Evolutionary conservation across 1,140 invertebrate genomes (phyloP).

Genomic region (Riptortus pedestris): DNA sequence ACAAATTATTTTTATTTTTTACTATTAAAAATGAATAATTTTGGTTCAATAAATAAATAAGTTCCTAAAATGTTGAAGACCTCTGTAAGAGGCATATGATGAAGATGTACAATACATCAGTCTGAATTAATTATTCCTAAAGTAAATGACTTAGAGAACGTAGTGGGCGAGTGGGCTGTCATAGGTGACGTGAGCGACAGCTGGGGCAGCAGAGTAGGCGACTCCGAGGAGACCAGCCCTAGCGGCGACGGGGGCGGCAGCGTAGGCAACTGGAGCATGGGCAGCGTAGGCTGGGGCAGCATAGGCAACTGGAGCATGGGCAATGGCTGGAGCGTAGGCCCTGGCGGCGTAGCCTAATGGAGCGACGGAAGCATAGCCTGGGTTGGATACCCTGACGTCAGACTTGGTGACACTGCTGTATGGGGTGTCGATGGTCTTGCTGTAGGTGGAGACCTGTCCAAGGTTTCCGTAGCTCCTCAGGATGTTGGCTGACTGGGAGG

Average conservation of each 20-base stretch:
- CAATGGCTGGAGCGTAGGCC: slow-evolving; percentile 23
- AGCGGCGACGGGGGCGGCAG: background rate
- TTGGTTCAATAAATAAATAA: background rate
- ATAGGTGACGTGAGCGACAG: slow-evolving; percentile 10
- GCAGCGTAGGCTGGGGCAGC: slow-evolving; percentile 20
- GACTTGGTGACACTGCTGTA: slow-evolving; percentile 36
- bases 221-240: background rate
- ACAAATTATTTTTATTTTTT: too few species aligned
- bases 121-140: slow-evolving; percentile 1
- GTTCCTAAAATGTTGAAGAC: background rate
- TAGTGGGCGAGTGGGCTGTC: slow-evolving; percentile 15
- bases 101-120: background rate
- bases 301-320: slow-evolving; percentile 29
- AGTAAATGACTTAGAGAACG: slow-evolving; percentile 9
- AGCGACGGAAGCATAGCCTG: background rate
- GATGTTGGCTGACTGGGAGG: slow-evolving; percentile 35
- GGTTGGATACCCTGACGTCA: slow-evolving; percentile 34
- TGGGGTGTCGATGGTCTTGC: slow-evolving; percentile 36
- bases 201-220: slow-evolving; percentile 8
- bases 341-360: background rate
- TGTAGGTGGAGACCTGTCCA: slow-evolving; percentile 36
- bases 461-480: slow-evolving; percentile 35
- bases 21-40: slow-evolving; percentile 4
- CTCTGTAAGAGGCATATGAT: background rate
- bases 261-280: background rate